These are phyloP conservation scores for Lordiphosa stackelbergi DNA, from an alignment of 1,140 invertebrate genomes.

Conservation along the genomic window DNA sequence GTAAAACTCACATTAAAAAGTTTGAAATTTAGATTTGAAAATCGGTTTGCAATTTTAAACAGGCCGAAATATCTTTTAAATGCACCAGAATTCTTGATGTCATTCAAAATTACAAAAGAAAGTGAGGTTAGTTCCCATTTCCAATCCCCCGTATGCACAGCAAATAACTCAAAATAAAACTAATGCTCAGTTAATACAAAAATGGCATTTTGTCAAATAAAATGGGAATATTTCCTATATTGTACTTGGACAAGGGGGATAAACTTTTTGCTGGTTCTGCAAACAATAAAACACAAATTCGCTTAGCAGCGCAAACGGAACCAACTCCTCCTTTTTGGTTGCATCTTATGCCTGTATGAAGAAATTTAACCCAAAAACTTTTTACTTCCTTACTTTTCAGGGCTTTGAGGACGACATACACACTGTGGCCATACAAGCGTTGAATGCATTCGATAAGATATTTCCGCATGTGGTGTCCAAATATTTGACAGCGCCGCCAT, in stretches of 20 bases:
- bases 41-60: no score
- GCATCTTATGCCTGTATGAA: constrained; percentile 48
- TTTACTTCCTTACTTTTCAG: constrained; percentile 73
- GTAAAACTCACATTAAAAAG: no score
- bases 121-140: no score
- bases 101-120: no score
- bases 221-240: no score
- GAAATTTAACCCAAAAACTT: constrained; percentile 58
- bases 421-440: constrained; percentile 77
- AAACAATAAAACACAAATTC: constrained; percentile 76
- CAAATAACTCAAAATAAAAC: no score
- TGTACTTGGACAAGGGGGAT: constrained; percentile 12
- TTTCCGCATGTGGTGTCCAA: constrained; percentile 76
- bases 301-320: constrained; percentile 49
- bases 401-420: constrained; percentile 81
- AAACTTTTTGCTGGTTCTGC: constrained; percentile 65
- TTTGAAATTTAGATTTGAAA: no score
- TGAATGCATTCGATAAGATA: constrained; percentile 77
- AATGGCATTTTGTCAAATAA: no score
- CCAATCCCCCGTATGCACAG: no score
- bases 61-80: no score
- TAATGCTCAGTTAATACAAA: no score
- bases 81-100: no score
- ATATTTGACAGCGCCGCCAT: constrained; percentile 76
- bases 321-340: constrained; percentile 24